phyloP scores from a whole-genome alignment of 2,797 vertebrate genomes.

The Cryptoblepharus egeriae region DNA sequence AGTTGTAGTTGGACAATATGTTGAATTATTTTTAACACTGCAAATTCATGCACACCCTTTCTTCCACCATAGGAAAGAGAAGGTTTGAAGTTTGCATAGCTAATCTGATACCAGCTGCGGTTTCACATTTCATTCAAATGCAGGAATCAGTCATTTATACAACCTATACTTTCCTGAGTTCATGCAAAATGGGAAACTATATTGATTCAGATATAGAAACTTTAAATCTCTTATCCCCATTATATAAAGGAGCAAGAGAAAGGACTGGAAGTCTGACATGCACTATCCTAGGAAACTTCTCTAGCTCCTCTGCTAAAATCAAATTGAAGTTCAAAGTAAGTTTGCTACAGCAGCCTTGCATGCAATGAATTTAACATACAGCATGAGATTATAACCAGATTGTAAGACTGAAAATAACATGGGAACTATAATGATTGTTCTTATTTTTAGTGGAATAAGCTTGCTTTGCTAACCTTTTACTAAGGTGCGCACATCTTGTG shows the following conservation, averaged over 20 bases:
- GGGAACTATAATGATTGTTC: constrained; percentile 56
- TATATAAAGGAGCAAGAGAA: no score
- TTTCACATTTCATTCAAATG: neutral
- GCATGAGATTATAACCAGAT: constrained; percentile 59
- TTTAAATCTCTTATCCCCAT: no score
- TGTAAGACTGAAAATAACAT: constrained; percentile 35
- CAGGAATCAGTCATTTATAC: no score
- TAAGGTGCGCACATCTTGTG: neutral
- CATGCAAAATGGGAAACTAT: no score
- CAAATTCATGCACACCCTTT: no score
- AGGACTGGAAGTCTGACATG: no score
- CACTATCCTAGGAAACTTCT: constrained; percentile 4
- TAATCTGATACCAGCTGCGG: rapidly evolving
- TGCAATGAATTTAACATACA: constrained; percentile 3
- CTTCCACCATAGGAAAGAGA: no score
- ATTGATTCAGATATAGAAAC: no score
- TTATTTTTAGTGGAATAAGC: constrained; percentile 48
- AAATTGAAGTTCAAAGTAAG: constrained; percentile 43
- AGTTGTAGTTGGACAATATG: neutral
- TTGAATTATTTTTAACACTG: no score
- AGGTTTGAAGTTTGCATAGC: no score
- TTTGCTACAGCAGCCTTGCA: constrained; percentile 11
- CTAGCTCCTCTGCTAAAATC: constrained; percentile 31
- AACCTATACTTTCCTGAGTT: no score
- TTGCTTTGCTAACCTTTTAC: constrained; percentile 24